Evolutionary conservation across 2,113 vertebrate genomes (phyloP), one percentile per base, ranked within the genome.

Genomic region (Chinchilla lanigera): DNA sequence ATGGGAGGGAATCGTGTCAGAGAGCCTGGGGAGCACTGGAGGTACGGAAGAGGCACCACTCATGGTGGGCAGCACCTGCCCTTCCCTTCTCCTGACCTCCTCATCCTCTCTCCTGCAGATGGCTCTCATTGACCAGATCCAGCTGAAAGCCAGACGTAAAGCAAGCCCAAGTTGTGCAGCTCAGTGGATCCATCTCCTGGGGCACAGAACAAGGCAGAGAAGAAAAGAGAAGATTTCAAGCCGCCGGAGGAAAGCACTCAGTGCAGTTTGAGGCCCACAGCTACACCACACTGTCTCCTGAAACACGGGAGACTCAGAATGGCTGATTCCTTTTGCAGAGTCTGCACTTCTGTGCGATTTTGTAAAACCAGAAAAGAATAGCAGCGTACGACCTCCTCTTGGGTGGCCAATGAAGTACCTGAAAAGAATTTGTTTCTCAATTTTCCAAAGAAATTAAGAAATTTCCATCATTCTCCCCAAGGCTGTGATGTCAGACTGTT

Each of bases 371-470:
- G 84, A 61, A 60, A 83, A 35, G 88, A 94, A 93, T 3, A 47
- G 63, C 89, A 83, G 80, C 61, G 20, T 63, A 20, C 60, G 52
- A 83, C n/a, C 84, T 84, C 61, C 41, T n/a, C 96, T 78, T 98
- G 98, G 97, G 98, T 97, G 97, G 98, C 86, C 98, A 83, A 61
- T 1, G 0, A 19, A 95, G 95, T 97, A 97, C 97, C 97, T 98
- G 98, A 96, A 85, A 91, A 95, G 87, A 96, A 86, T 69, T 78
- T 88, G 28, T 88, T 96, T 94, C 93, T 81, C 22, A 65, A 33
- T 97, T 98, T 98, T 95, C 95, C 71, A 60, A 93, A 97, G 98
- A 97, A 98, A 98, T 98, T 84, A 88, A 97, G 93, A 96, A 94
- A 96, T 98, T 97, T 98, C 97, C 97, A 97, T 98, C 97, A 96